Percentiles rank a stretch among this genome's conserved stretches.
Evolutionary conservation across 2,797 vertebrate genomes (phyloP).

Genomic region (Acropternis orthonyx): DNA sequence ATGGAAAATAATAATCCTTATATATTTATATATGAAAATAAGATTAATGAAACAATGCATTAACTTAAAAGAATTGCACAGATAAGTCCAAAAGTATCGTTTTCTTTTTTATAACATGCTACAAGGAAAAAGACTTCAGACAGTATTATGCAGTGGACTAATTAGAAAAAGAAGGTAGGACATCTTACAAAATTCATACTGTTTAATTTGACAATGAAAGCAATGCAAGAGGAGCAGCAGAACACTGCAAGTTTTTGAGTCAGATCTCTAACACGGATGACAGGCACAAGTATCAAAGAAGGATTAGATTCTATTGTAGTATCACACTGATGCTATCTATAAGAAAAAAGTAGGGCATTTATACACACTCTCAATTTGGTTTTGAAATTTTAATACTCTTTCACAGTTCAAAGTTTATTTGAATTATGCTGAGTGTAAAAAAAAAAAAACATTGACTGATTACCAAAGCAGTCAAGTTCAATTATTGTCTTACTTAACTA

Average conservation of each 20-base stretch:
- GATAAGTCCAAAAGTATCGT: neutral
- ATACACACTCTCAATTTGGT: neutral
- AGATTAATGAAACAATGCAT: neutral
- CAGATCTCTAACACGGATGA: conserved; percentile 10
- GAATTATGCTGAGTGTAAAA: neutral
- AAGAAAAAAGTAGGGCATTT: neutral
- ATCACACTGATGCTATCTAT: neutral
- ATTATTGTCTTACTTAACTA: neutral
- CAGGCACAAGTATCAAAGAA: neutral
- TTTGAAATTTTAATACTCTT: neutral
- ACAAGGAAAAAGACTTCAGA: neutral
- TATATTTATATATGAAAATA: neutral
- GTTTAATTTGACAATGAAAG: conserved; percentile 7
- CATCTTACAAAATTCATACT: conserved; percentile 1
- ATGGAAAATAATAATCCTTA: neutral
- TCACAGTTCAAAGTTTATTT: neutral
- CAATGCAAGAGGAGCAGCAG: neutral
- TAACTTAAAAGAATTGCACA: neutral
- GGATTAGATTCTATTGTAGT: neutral
- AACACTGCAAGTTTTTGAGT: neutral
- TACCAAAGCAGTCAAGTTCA: neutral
- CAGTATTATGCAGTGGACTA: neutral
- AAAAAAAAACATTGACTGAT: neutral
- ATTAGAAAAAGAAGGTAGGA: conserved; percentile 13
- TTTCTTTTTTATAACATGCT: neutral